phyloP scores from a whole-genome alignment of 2,113 vertebrate species.

The Tachycineta bicolor region DNA sequence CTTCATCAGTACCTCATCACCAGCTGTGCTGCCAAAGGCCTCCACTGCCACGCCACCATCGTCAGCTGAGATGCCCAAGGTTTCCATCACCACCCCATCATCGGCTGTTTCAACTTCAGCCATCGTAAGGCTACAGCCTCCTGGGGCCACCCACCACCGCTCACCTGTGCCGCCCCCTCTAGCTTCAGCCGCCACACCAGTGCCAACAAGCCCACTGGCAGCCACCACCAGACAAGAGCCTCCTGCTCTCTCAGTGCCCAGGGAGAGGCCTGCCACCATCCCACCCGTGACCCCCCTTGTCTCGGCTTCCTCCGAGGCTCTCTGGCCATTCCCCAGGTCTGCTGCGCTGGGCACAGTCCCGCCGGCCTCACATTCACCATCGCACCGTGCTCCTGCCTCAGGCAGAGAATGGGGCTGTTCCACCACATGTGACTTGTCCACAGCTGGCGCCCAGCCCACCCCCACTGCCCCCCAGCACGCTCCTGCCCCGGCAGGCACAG shows the following conservation, averaged over 20 bases:
- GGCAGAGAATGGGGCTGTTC: neutral
- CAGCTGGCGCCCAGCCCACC: neutral
- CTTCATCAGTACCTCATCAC: neutral
- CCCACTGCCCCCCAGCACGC: accelerated
- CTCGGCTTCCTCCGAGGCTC: accelerated
- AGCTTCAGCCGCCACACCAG: neutral
- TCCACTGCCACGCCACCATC: accelerated
- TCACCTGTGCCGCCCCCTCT: neutral
- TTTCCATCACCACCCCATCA: accelerated
- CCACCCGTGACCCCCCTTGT: neutral
- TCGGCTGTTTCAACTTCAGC: neutral
- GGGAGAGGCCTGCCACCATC: neutral
- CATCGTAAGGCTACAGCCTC: neutral
- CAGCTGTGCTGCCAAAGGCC: neutral
- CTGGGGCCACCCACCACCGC: neutral
- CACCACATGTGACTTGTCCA: accelerated
- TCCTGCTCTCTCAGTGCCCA: neutral
- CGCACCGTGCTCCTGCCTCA: neutral
- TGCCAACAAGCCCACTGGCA: neutral
- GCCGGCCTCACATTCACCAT: neutral
- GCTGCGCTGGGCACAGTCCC: neutral
- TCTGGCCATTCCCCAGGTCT: neutral
- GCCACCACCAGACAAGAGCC: neutral
- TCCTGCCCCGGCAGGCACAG: accelerated
- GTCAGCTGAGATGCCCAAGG: accelerated